Evolutionary conservation across 2,113 vertebrate genomes (phyloP).

Genomic region (Atherinomorus stipes): DNA sequence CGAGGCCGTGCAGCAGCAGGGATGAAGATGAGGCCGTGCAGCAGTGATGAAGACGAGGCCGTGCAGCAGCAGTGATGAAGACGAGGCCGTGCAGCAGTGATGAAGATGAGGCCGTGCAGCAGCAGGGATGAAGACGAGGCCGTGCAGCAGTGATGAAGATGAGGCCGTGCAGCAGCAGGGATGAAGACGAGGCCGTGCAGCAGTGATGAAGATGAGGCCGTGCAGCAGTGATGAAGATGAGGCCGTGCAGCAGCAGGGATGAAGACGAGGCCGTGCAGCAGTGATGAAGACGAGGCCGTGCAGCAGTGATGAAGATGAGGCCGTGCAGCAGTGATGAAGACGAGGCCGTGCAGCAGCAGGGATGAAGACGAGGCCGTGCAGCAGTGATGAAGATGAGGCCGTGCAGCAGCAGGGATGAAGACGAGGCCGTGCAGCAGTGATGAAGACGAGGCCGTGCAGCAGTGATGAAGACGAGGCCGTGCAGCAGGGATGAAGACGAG

Average conservation of each 20-base stretch:
- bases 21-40: conserved; percentile 7
- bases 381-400: conserved; percentile 10
- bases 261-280: no score
- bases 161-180: not conserved
- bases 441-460: conserved; percentile 10
- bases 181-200: conserved; percentile 7
- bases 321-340: conserved; percentile 6
- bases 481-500: conserved; percentile 8
- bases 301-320: no score
- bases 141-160: conserved; percentile 7
- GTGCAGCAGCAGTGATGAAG: conserved; percentile 4
- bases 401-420: no score
- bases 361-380: no score
- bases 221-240: conserved; percentile 9
- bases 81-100: conserved; percentile 9
- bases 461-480: no score
- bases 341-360: conserved; percentile 6
- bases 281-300: conserved; percentile 5
- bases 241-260: conserved; percentile 4
- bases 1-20: no score
- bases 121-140: conserved; percentile 9
- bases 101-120: no score
- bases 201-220: no score
- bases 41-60: no score
- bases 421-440: not conserved